These are phyloP conservation scores for Mesoligia furuncula DNA, from an alignment of 2,888 invertebrate genomes.

Conservation along the genomic window DNA sequence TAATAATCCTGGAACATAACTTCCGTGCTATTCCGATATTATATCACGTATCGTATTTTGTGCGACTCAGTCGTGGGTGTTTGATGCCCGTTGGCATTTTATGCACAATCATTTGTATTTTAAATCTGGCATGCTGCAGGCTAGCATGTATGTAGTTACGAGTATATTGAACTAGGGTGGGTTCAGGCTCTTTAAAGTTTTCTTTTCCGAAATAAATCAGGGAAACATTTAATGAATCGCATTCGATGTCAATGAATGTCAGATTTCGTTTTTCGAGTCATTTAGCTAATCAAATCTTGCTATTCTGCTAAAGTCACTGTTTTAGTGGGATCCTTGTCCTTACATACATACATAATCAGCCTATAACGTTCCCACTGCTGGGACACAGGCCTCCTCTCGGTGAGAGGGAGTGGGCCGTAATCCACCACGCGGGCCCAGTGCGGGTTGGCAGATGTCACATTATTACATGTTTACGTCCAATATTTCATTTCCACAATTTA, in stretches of 20 bases:
- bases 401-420: too few relatives aligned
- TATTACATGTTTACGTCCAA: not conserved
- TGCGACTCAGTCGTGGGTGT: conserved; percentile 18
- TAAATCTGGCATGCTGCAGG: conserved; percentile 12
- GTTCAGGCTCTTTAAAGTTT: too few relatives aligned
- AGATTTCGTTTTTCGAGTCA: not conserved
- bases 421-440: too few relatives aligned
- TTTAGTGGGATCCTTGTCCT: not conserved
- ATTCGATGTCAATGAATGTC: not conserved
- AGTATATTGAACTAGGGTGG: not conserved
- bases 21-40: conserved; percentile 10
- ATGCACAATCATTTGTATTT: conserved; percentile 29
- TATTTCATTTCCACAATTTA: not conserved
- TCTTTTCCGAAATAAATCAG: not conserved
- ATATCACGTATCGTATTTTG: conserved; percentile 22
- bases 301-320: not conserved
- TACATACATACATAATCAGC: too few relatives aligned
- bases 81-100: conserved; percentile 25
- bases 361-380: too few relatives aligned
- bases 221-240: not conserved
- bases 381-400: too few relatives aligned
- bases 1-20: conserved; percentile 12
- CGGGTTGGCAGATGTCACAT: too few relatives aligned
- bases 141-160: not conserved
- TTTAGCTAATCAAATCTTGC: not conserved